Evolutionary conservation across 1,140 invertebrate species (phyloP).

Genomic region (Cephus cinctus): DNA sequence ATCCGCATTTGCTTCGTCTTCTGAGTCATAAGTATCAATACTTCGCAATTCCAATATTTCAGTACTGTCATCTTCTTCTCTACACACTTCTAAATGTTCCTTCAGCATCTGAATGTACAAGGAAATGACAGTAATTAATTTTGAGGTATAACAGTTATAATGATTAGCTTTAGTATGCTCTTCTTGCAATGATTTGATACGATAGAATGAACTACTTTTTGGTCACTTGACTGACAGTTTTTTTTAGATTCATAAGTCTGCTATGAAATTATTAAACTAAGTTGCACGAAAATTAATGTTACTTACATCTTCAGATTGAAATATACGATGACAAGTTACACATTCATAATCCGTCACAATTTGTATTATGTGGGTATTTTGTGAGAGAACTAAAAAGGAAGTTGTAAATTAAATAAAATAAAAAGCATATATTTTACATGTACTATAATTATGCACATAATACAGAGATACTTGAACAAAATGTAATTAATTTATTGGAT

Average conservation of each 20-base stretch:
- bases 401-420: neutral
- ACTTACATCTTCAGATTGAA: constrained; percentile 44
- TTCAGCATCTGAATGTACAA: constrained; percentile 35
- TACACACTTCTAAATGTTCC: constrained; percentile 48
- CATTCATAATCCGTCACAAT: constrained; percentile 47
- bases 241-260: no score
- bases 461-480: constrained; percentile 36
- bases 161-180: no score
- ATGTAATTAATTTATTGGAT: constrained; percentile 8
- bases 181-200: neutral
- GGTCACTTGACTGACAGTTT: no score
- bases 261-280: constrained; percentile 3
- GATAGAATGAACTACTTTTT: neutral
- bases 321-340: constrained; percentile 48
- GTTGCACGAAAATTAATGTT: neutral
- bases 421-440: neutral
- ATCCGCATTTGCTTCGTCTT: constrained; percentile 28
- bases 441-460: constrained; percentile 22
- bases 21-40: constrained; percentile 40
- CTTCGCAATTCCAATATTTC: constrained; percentile 41
- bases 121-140: no score
- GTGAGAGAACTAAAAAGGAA: constrained; percentile 4
- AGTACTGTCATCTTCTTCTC: constrained; percentile 48
- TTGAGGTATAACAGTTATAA: no score
- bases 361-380: constrained; percentile 28